These are phyloP conservation scores for Pycnomerus fuliginosus DNA, from an alignment of 2,888 invertebrate genomes.

Conservation along the genomic window DNA sequence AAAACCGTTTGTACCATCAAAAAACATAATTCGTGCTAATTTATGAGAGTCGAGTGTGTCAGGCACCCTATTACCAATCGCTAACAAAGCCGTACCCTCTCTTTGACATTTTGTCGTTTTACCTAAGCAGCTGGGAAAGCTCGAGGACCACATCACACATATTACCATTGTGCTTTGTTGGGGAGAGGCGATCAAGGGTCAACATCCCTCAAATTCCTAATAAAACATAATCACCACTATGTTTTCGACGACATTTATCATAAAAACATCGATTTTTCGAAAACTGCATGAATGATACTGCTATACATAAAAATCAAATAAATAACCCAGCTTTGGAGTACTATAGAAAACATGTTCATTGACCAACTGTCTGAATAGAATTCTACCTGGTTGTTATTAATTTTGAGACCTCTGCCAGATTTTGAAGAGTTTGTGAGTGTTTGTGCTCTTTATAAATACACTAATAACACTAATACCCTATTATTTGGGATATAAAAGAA, in stretches of 20 bases:
- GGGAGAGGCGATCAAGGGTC: no score
- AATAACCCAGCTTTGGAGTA: constrained; percentile 13
- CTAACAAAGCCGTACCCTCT: constrained; percentile 17
- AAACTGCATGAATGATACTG: constrained; percentile 7
- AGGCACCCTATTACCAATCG: constrained; percentile 17
- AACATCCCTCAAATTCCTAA: no score
- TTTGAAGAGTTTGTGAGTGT: constrained; percentile 13
- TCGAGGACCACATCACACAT: constrained; percentile 19
- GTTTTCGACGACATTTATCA: no score
- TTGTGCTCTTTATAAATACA: constrained; percentile 25
- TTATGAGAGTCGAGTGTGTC: constrained; percentile 23
- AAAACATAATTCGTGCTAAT: constrained; percentile 24
- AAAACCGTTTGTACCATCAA: constrained; percentile 19
- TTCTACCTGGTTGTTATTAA: constrained; percentile 17
- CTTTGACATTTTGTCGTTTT: constrained; percentile 18
- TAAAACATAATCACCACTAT: no score
- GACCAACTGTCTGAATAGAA: constrained; percentile 13
- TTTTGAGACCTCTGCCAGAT: background rate
- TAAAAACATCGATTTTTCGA: no score
- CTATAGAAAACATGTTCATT: constrained; percentile 16
- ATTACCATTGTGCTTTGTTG: constrained; percentile 22
- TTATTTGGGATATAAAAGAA: constrained; percentile 26
- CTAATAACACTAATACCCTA: constrained; percentile 29
- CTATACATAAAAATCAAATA: constrained; percentile 19
- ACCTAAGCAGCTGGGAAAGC: constrained; percentile 13